Base-by-base conservation (phyloP, 2,888 invertebrate genomes). In the Dinocampus coccinellae region DNA sequence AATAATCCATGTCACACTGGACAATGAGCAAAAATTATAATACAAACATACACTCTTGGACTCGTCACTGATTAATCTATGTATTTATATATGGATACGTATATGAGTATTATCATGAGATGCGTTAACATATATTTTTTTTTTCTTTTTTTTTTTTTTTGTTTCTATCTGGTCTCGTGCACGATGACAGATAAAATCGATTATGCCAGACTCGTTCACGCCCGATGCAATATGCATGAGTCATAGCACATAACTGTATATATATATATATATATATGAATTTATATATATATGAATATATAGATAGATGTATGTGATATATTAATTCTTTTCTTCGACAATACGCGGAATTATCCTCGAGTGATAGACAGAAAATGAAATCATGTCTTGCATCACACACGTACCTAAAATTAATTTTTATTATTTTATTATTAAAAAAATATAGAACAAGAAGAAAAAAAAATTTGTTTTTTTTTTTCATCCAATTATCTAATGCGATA, bases 201-300 rank as follows among this genome's bases (percentile, higher is more conserved):
- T 77, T 77, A 77, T 77, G 77, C 76, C 69, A 72, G 71, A 76
- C 72, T 75, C 75, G 77, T 70, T 71, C 64, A 66, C 75, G 71
- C 73, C 75, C 76, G 66, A 69, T 76, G 77, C 76, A 77, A 77
- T 77, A 77, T 77, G 75, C 77, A 77, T 77, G 76, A 75, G 74
- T 75, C 74, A 72, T 70, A 57, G 55, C 67, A 58, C 52, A 72
- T 70, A 57, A 69, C 72, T 16, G 9, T 47, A 47, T 16, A 73
- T 67, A 72, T 65, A 61, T 36, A 57, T 36, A 26, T 64, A 63
- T n/a, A n/a, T n/a, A n/a, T n/a, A n/a, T n/a, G 52, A n/a, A 47
- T 47, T 16, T 69, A 64, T 73, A 64, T 72, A 61, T 70, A 69
- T 72, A 70, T 68, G 69, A 65, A 70, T 33, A 29, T 16, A 29